phyloP scores from a whole-genome alignment of 2,797 vertebrate genomes.

The Enteromius mattozi region DNA sequence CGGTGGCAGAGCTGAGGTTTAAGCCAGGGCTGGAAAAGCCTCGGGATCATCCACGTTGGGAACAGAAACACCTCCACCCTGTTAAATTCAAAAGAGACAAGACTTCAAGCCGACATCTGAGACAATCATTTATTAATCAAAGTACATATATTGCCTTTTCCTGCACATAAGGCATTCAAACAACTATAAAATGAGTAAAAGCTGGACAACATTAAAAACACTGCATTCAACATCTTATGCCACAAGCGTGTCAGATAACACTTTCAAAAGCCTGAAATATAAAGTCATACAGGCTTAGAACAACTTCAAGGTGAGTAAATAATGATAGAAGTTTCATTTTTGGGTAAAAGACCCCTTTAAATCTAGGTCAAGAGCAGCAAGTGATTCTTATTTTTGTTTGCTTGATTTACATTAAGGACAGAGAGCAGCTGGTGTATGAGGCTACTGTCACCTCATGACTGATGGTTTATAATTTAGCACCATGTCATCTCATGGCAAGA shows the following conservation, averaged over 20 bases:
- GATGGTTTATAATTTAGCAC: neutral
- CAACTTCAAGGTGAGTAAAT: neutral
- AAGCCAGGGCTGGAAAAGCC: constrained; percentile 97
- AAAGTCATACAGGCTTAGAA: neutral
- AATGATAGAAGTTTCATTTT: neutral
- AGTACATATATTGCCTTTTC: neutral
- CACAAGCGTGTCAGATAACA: neutral
- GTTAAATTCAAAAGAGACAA: constrained; percentile 55
- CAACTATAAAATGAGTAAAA: neutral
- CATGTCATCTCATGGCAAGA: neutral
- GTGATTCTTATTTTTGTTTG: too few relatives aligned
- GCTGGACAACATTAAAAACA: neutral
- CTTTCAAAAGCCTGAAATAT: neutral
- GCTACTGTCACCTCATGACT: too few relatives aligned
- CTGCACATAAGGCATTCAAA: neutral
- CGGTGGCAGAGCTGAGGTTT: constrained; percentile 82
- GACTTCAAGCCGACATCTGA: neutral
- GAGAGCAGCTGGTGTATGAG: too few relatives aligned
- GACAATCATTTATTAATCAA: neutral
- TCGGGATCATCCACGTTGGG: constrained; percentile 99
- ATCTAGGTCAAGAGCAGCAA: too few relatives aligned
- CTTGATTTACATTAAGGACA: too few relatives aligned
- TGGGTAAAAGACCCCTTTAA: too few relatives aligned
- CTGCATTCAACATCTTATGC: neutral
- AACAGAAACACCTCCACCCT: constrained; percentile 91